A percentile compares a stretch with the other conserved stretches of the same genome.
These are phyloP conservation scores for Oreochromis mossambicus DNA, from an alignment of 2,797 vertebrate genomes.

Conservation along the genomic window DNA sequence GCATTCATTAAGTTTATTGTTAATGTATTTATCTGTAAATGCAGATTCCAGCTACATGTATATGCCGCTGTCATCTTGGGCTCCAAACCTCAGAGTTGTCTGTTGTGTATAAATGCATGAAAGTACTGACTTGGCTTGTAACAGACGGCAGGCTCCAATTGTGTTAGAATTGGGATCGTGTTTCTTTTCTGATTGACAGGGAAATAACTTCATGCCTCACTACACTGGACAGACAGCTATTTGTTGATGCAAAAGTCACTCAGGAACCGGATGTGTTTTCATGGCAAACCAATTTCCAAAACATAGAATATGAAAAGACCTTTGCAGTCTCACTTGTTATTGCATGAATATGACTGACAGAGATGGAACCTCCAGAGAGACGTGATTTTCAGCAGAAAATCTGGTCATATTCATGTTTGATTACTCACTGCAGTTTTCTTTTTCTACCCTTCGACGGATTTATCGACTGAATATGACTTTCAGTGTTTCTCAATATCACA, in stretches of 20 bases:
- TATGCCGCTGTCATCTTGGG: background rate
- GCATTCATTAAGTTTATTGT: background rate
- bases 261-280: conserved; percentile 31
- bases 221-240: conserved; percentile 32
- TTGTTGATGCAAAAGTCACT: conserved; percentile 34
- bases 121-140: conserved; percentile 9
- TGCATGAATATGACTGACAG: conserved; percentile 24
- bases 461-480: background rate
- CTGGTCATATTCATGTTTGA: background rate
- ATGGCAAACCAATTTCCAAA: conserved; percentile 43
- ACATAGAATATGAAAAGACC: conserved; percentile 20
- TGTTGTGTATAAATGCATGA: background rate
- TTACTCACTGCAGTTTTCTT: background rate
- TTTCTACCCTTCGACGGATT: background rate
- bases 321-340: background rate
- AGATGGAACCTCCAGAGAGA: background rate
- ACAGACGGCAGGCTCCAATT: conserved; percentile 25
- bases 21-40: background rate
- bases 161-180: conserved; percentile 15
- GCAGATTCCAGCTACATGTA: background rate
- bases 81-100: background rate
- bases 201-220: conserved; percentile 38
- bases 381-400: background rate
- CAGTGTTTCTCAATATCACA: background rate
- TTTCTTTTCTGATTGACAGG: conserved; percentile 40